Evolutionary conservation across 2,797 vertebrate species (phyloP).

Genomic region (Tympanoctomys barrerae): DNA sequence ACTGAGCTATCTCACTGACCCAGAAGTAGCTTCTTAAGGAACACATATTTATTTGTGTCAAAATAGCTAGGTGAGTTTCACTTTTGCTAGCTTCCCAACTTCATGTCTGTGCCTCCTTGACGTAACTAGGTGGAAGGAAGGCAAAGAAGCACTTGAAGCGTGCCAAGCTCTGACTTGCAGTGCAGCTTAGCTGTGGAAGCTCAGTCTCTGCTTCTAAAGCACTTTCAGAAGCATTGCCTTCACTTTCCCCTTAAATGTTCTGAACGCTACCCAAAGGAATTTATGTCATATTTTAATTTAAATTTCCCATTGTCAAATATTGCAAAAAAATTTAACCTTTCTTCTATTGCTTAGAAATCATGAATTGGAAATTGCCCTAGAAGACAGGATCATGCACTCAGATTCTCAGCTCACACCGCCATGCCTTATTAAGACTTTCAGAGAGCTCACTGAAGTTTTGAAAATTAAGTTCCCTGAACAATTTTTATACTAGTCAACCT

Average conservation of each 20-base stretch:
- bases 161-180: not conserved
- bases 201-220: not conserved
- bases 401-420: constrained; percentile 80
- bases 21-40: not conserved
- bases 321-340: constrained; percentile 41
- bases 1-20: too few species aligned
- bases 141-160: not conserved
- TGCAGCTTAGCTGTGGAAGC: not conserved
- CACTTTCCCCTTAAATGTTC: not conserved
- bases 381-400: constrained; percentile 64
- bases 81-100: not conserved
- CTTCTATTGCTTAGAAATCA: constrained; percentile 74
- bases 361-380: constrained; percentile 80
- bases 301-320: not conserved
- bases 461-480: constrained; percentile 77
- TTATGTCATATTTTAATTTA: constrained; percentile 63
- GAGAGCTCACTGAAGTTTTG: constrained; percentile 64
- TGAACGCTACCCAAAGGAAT: not conserved
- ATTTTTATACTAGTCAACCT: constrained; percentile 68
- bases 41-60: not conserved
- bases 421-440: constrained; percentile 76
- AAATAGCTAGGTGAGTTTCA: constrained; percentile 17
- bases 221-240: constrained; percentile 8
- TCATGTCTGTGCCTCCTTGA: not conserved
- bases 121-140: not conserved